Percentiles rank a stretch among this genome's conserved stretches.
These are phyloP conservation scores for Ophonus ardosiacus DNA, from an alignment of 2,888 invertebrate genomes.

Conservation along the genomic window DNA sequence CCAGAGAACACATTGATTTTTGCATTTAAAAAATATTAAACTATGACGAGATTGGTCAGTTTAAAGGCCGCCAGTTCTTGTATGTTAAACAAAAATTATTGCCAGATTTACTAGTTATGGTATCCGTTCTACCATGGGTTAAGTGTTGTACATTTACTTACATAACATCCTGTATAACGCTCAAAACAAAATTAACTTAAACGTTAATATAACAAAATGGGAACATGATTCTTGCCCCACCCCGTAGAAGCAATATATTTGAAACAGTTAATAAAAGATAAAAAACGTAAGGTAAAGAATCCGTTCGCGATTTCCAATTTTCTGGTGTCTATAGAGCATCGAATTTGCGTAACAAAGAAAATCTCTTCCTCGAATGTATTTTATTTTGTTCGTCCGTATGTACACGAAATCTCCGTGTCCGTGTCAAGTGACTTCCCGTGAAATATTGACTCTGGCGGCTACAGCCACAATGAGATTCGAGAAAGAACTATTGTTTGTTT, in stretches of 20 bases:
- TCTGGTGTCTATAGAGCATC: neutral
- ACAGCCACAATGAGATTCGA: constrained; percentile 42
- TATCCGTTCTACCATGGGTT: too few species aligned
- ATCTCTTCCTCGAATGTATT: constrained; percentile 30
- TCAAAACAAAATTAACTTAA: too few species aligned
- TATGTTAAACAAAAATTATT: too few species aligned
- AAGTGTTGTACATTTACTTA: too few species aligned
- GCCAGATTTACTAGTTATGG: too few species aligned
- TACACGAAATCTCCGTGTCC: constrained; percentile 49
- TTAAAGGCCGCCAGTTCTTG: too few species aligned
- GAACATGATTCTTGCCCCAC: too few species aligned
- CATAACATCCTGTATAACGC: too few species aligned
- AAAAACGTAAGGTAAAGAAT: neutral
- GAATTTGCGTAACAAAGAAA: constrained; percentile 52
- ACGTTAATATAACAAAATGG: too few species aligned
- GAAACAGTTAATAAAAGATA: neutral
- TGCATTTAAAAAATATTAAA: too few species aligned
- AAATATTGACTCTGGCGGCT: constrained; percentile 52
- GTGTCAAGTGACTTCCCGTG: constrained; percentile 52
- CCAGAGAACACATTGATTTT: too few species aligned
- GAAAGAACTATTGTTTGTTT: constrained; percentile 59
- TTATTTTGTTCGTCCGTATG: constrained; percentile 36
- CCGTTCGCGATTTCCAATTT: constrained; percentile 12
- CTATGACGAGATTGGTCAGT: too few species aligned
- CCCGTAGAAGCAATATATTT: neutral